Base-by-base conservation (phyloP, 2,888 invertebrate species). In the Sussaba pulchella region DNA sequence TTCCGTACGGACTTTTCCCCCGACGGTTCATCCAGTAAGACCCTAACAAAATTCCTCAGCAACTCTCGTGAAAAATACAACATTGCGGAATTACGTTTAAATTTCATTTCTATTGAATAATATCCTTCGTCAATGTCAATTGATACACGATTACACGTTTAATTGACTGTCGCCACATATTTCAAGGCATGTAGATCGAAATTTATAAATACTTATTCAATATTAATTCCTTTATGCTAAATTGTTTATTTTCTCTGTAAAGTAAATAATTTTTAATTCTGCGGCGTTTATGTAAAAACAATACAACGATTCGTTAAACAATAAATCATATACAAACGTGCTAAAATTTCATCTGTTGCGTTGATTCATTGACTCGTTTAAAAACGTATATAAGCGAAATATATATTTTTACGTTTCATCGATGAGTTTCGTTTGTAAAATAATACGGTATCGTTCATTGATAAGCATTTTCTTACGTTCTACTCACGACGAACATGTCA, bases 161-260 rank as follows among this genome's bases (percentile, higher is more conserved):
- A 70, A 70, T 70, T 70, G 70, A 70, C 70, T 45, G 31, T 43
- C 70, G 70, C 70, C 70, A 70, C 70, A 70, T 45, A 70, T 57
- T 57, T 70, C n/a, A 70, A 70, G 70, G 70, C 70, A 70, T 57
- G 70, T 70, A 70, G 57, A 70, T 70, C 57, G 57, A 70, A 63
- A 26, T 70, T 70, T 70, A 57, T 70, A 54, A 57, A 57, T 70
- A 70, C 70, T 70, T 70, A 70, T 70, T 31, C 17, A 43, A 54
- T 43, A 52, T 12, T 64, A 31, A 21, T 59, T 24, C 24, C 85
- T 86, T 87, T 84, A 85, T 85, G 81, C 85, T 85, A 85, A 84
- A 85, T 31, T 83, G 84, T 82, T 87, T 87, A 87, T 86, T 86
- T 87, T 82, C 82, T 88, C 85, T 84, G 85, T 81, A 85, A 87